Base-by-base conservation (phyloP, 2,113 vertebrate species). In the Psammodynastes pulverulentus region DNA sequence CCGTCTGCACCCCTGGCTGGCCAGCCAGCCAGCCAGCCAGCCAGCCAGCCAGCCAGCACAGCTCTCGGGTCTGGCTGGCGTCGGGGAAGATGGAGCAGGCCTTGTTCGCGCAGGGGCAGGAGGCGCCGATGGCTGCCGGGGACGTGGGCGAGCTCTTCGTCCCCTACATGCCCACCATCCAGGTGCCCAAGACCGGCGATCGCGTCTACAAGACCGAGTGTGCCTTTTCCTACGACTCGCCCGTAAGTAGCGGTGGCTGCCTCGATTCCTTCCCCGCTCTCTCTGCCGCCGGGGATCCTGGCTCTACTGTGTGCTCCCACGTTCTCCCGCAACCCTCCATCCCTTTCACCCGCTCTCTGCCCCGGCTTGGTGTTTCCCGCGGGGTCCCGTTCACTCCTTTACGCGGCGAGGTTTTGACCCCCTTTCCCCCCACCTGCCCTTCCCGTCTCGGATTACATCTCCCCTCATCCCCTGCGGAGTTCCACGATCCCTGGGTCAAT, bases 181-280 rank as follows among this genome's bases (percentile, higher is more conserved):
- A 98, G 92, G 99, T 99, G 92, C 99, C 99, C 95, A 97, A 98
- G 92, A 98, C 98, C 0, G 99, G 99, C 94, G 99, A 99, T 98
- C 96, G 98, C 94, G 99, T 99, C 92, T 99, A 98, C 98, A 99
- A 99, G 98, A 98, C 97, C 97, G 99, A 99, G 96, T 99, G 99
- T 93, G 98, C 98, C 96, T 99, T 99, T 96, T 99, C 99, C 96
- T 99, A 98, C 98, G 99, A 99, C 94, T 98, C 98, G 86, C 99
- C 99, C 1, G 99, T 99, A 97, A 98, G 99, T 97, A 19, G 96
- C 58, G 52, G 90, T 92, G 21, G 67, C 2, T 4, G 62, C 84
- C 34, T 13, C 23, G 88, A 93, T 88, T 26, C 85, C 88, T 29
- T 26, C 91, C 62, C n/a, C 67, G 43, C 13, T 46, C 23, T 5